Conservation (phyloP, 2,113 vertebrate species). For the Laterallus jamaicensis region DNA sequence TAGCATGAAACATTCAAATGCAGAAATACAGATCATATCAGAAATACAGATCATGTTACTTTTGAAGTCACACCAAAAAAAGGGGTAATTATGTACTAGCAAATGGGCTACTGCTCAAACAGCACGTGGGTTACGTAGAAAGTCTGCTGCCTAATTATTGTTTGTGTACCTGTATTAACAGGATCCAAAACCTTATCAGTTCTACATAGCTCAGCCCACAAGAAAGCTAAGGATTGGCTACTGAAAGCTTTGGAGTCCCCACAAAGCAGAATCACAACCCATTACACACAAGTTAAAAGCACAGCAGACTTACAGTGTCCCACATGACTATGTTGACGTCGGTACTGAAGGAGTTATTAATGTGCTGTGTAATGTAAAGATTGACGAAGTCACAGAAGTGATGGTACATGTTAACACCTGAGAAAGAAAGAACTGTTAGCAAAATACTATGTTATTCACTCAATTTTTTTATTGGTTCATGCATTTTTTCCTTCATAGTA, state of each 20-base stretch:
- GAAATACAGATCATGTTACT: not conserved
- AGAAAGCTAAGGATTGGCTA: not conserved
- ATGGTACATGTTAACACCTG: slow-evolving; percentile 99
- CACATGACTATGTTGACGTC: slow-evolving; percentile 95
- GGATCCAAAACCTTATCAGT: not conserved
- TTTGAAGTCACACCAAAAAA: not conserved
- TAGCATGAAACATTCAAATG: not conserved
- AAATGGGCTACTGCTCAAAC: not conserved
- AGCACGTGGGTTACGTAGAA: not conserved
- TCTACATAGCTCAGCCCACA: not conserved
- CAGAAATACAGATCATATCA: not conserved
- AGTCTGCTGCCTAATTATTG: not conserved
- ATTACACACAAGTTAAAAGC: not conserved
- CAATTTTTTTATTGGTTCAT: not conserved
- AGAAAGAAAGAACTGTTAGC: slow-evolving; percentile 26
- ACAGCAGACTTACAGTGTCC: slow-evolving; percentile 89
- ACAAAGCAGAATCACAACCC: not conserved
- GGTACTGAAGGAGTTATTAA: slow-evolving; percentile 92
- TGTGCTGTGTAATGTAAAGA: slow-evolving; percentile 94
- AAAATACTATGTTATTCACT: not conserved
- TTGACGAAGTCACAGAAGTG: slow-evolving; percentile 99
- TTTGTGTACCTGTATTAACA: not conserved
- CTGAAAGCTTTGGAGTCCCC: not conserved
- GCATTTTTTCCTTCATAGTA: not conserved
- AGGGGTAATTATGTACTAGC: not conserved